Evolutionary conservation across 1,140 invertebrate species (phyloP).

Genomic region (Armadillidium nasatum): DNA sequence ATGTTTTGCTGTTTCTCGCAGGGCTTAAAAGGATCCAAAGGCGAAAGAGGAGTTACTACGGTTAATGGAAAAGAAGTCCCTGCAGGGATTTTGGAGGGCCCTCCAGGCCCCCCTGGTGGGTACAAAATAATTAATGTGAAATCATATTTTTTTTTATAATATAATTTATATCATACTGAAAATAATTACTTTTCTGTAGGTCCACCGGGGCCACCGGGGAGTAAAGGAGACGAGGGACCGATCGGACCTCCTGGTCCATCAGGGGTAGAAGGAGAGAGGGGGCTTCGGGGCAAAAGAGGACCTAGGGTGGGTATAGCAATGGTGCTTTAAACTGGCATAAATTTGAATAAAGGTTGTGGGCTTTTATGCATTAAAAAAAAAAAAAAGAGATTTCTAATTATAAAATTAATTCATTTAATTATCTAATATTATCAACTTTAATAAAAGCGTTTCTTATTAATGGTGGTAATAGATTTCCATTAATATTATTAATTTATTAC

Average conservation of each 20-base stretch:
- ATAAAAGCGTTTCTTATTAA: no score
- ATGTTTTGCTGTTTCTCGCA: not conserved
- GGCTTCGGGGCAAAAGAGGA: slow-evolving; percentile 14
- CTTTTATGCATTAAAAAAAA: no score
- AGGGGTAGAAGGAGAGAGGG: slow-evolving; percentile 43
- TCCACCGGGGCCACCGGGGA: slow-evolving; percentile 49
- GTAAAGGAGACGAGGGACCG: slow-evolving; percentile 48
- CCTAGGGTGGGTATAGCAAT: not conserved
- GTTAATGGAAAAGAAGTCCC: slow-evolving; percentile 83
- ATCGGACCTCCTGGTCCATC: slow-evolving; percentile 51
- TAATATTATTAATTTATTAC: no score
- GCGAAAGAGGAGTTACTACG: slow-evolving; percentile 83
- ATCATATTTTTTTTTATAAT: not conserved
- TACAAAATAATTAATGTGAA: not conserved
- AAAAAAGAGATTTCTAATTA: no score
- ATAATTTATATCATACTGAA: not conserved
- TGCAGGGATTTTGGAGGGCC: slow-evolving; percentile 86
- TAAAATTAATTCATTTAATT: no score
- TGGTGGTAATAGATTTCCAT: no score
- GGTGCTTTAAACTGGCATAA: not conserved
- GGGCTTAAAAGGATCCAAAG: slow-evolving; percentile 78
- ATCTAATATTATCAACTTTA: no score
- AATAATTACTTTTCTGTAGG: not conserved
- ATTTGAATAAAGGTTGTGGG: not conserved
- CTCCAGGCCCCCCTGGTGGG: slow-evolving; percentile 48